Conservation (phyloP, 2,113 vertebrate species). For the Nettapus auritus region DNA sequence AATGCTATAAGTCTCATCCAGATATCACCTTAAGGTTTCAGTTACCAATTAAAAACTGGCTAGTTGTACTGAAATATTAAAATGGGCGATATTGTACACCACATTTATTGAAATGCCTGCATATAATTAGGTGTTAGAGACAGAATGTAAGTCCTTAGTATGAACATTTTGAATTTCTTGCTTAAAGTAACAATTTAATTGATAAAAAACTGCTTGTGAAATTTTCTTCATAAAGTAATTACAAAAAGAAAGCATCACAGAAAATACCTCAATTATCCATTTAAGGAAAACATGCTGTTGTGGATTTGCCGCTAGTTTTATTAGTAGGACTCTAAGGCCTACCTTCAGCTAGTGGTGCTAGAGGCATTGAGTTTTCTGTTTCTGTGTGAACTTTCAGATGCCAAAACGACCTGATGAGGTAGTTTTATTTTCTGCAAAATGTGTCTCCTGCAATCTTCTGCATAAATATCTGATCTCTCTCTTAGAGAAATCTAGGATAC, state of each 20-base stretch:
- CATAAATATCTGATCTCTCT: not conserved
- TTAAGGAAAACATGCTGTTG: not conserved
- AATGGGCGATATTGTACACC: not conserved
- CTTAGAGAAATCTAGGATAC: not conserved
- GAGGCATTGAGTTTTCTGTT: not conserved
- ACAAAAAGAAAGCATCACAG: not conserved
- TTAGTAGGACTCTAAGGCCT: not conserved
- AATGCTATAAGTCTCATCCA: not conserved
- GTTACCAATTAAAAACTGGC: not conserved
- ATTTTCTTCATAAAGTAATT: not conserved
- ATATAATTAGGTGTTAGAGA: not conserved
- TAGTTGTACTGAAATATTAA: not conserved
- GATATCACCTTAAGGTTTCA: not conserved
- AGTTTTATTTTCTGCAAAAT: not conserved
- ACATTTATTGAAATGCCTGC: not conserved
- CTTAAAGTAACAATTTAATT: not conserved
- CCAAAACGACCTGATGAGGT: not conserved
- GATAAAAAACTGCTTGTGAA: not conserved
- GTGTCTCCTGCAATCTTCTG: not conserved
- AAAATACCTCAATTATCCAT: not conserved
- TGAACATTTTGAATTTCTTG: not conserved
- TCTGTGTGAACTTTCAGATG: not conserved
- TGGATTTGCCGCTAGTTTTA: not conserved
- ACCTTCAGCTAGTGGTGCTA: not conserved
- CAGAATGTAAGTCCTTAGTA: not conserved